Base-by-base conservation (phyloP, 2,113 vertebrate genomes). In the Platycercus adscitus region DNA sequence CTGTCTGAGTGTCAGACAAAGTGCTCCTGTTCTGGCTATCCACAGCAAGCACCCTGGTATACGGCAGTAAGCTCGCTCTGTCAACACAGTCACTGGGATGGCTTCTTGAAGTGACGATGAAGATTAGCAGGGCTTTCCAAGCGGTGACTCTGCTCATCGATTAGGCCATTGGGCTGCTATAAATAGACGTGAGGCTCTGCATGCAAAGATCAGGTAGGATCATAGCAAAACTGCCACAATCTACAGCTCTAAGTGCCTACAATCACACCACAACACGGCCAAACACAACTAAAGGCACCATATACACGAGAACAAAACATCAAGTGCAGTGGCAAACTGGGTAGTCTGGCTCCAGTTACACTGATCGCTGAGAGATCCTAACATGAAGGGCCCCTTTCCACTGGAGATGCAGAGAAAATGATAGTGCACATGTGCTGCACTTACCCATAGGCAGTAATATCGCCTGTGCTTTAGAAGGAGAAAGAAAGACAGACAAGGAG, bases 61-160 rank as follows among this genome's bases (percentile, higher is more conserved):
- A 80, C 0, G 0, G 7, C 86, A 63, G 52, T 35, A 96, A 96
- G 71, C 58, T 81, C 55, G 3, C 43, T 25, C 86, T 82, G 82
- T 83, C 88, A 95, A 73, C 93, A 78, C 85, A 1, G 15, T 5
- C 85, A 3, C 10, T 9, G 0, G 19, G 39, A 69, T 4, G 16
- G 76, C 88, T 83, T 39, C 82, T 17, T 1, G 2, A 39, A 53
- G 88, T 66, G 55, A 66, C 0, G 17, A 52, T 2, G 4, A 44
- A 69, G 91, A 91, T 91, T 55, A 93, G 61, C 88, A 28, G 77
- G 41, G 23, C 4, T 46, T 63, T 20, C 64, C 76, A 6, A 29
- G 60, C 6, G 2, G 28, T 0, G 19, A 47, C 26, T 0, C 44
- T 0, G 31, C 63, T 23, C 33, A 17, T 9, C 0, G 66, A 77